These are phyloP conservation scores for Catharus fuscescens DNA, from an alignment of 2,113 vertebrate genomes.

Conservation along the genomic window DNA sequence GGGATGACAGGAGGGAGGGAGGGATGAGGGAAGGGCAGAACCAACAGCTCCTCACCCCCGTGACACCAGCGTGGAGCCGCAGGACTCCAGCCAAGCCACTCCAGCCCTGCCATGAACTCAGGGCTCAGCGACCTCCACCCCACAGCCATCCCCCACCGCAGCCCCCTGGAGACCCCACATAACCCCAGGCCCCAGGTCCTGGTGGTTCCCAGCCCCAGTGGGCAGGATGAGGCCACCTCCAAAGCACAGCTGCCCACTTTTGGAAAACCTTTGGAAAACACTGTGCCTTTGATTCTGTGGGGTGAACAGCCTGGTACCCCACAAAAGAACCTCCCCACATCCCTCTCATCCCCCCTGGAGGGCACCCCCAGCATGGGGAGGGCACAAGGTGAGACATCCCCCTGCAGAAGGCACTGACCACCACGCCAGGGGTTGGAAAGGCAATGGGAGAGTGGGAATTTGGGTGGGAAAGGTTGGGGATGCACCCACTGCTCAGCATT, in stretches of 20 bases:
- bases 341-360: accelerated
- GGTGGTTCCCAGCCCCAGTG: not conserved
- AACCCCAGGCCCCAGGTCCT: not conserved
- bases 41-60: not conserved
- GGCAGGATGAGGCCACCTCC: not conserved
- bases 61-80: accelerated
- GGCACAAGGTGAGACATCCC: not conserved
- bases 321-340: not conserved
- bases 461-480: not conserved
- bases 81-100: accelerated
- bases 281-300: not conserved
- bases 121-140: not conserved
- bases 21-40: not conserved
- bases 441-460: constrained; percentile 49
- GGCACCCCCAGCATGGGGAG: not conserved
- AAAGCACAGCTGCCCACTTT: not conserved
- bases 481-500: too few relatives aligned
- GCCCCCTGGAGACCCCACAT: not conserved
- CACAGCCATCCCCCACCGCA: accelerated
- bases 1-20: not conserved
- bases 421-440: constrained; percentile 38
- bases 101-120: not conserved
- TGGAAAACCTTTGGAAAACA: not conserved
- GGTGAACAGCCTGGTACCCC: not conserved
- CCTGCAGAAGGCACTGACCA: not conserved